Evolutionary conservation across 2,797 vertebrate species (phyloP), one percentile per base, ranked within the genome.

Genomic region (Tapera naevia): DNA sequence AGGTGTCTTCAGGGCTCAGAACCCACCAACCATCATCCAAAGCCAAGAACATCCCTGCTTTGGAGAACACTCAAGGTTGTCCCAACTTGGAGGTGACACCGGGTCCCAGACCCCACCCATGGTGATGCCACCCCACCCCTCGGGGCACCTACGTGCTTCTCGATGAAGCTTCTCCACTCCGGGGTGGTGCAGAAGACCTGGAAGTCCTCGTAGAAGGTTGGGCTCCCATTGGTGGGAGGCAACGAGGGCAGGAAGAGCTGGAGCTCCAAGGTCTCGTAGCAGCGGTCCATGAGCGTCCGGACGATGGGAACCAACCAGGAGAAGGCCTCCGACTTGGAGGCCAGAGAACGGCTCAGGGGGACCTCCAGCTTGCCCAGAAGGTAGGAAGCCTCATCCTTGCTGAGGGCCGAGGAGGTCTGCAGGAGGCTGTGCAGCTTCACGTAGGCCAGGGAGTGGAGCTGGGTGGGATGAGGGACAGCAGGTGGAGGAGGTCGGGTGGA

Each of bases 401-500:
- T 82, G 1, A 91, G 91, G 11, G 75, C 88, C 0, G 95, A 30
- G 30, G 98, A 95, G 0, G 98, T 99, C 98, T 99, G 99, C 32
- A 99, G 98, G 10, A 99, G 98, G 39, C 98, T 98, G 96, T 99
- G 99, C n/a, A 99, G 98, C 97, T 99, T 99, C 93, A 99, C 98
- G 1, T 98, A 99, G 3, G 99, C 99, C 98, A 98, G 98, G 1
- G 98, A 98, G 91, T 98, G 98, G 94, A 99, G 98, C 99, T 99
- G 96, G 1, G 2, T 71, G 73, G 43, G 4, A 72, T 64, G 10
- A 0, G 17, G 66, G n/a, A n/a, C n/a, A n/a, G n/a, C n/a, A n/a
- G n/a, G n/a, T n/a, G n/a, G n/a, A n/a, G n/a, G n/a, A n/a, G n/a
- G n/a, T n/a, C n/a, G n/a, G n/a, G n/a, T n/a, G n/a, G n/a, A n/a